Base-by-base conservation (phyloP, 2,797 vertebrate genomes). In the Naso thynnoides region DNA sequence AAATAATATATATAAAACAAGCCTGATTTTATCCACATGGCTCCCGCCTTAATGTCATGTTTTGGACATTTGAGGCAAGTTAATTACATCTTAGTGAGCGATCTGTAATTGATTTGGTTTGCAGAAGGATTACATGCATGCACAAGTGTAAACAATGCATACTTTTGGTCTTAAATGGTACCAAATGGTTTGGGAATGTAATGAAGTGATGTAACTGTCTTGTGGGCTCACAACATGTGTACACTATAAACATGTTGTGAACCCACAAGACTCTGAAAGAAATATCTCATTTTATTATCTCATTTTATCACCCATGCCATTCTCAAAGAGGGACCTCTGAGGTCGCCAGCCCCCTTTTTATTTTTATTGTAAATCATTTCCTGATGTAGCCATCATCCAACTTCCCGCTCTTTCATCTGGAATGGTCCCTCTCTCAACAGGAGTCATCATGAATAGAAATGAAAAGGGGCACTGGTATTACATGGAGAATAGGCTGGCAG, bases 371-470 rank as follows among this genome's bases (percentile, higher is more conserved):
- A 72, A 69, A 70, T 38, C 6, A 5, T 39, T 55, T 72, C 58
- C 48, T 53, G 29, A 9, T 58, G 48, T n/a, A 26, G 58, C 70
- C 8, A 10, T 58, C 72, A 58, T 31, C 63, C 52, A 23, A 58
- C 42, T 66, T 59, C 9, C 38, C 15, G 52, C 44, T 56, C 70
- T 62, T 56, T 69, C 66, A 50, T 68, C 72, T 84, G 56, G 9
- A 69, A 54, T 19, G 73, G 36, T 68, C 48, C 26, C 50, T 76
- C 77, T 88, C 69, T 84, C 74, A 69, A 48, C 82, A 59, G 80
- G 74, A 85, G 77, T 23, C 70, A 29, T 82, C 72, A 50, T 74
- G 78, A 76, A 79, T 72, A 80, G 79, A 87, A 86, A 88, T 81
- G 61, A 73, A 77, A 74, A 31, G 38, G 16, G 44, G 49, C 60